A percentile compares a stretch with the other conserved stretches of the same genome.
Conservation (phyloP, 2,113 vertebrate genomes). For the Podilymbus podiceps region DNA sequence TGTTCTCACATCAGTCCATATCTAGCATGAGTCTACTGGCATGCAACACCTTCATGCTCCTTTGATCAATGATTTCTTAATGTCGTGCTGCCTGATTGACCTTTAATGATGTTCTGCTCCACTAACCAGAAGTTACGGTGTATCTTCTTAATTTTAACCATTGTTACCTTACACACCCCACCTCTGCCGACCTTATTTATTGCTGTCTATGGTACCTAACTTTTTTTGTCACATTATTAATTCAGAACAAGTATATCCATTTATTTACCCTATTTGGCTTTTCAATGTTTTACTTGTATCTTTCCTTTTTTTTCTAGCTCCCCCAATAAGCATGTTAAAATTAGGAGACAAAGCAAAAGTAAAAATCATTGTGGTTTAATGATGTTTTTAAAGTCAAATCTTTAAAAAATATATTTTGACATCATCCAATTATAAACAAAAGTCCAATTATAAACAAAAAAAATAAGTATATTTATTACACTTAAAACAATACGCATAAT, state of each 20-base stretch:
- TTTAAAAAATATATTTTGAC: neutral
- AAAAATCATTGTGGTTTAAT: neutral
- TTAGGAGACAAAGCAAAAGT: neutral
- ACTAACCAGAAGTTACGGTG: neutral
- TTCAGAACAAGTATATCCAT: neutral
- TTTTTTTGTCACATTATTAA: neutral
- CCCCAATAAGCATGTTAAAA: rapidly evolving
- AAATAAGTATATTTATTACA: neutral
- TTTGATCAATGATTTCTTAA: neutral
- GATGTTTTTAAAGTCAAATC: rapidly evolving
- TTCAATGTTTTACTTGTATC: neutral
- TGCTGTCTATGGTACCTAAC: neutral
- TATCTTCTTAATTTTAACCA: neutral
- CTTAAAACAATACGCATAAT: neutral
- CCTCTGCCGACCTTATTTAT: neutral
- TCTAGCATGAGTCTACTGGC: neutral
- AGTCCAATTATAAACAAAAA: neutral
- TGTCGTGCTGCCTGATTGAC: neutral
- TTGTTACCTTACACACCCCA: neutral
- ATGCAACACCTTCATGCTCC: neutral
- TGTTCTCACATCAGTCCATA: neutral
- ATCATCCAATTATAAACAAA: neutral
- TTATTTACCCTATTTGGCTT: neutral
- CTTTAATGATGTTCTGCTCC: neutral
- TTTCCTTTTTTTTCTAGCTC: neutral